A percentile compares a stretch with the other conserved stretches of the same genome.
Conservation (phyloP, 2,797 vertebrate genomes). For the Crenuchus spilurus region DNA sequence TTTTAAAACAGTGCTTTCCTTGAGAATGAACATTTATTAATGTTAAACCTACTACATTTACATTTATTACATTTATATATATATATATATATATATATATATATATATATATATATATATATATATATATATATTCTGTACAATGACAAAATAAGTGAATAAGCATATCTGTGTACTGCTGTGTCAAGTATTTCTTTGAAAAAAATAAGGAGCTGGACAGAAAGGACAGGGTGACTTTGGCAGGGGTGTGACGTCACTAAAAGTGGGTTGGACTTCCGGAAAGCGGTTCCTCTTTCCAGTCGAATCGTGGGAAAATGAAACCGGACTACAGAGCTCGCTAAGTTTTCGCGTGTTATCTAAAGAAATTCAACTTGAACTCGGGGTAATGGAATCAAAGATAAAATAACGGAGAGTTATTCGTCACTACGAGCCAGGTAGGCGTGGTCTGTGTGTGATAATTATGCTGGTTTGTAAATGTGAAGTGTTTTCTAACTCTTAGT, state of each 20-base stretch:
- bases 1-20: too few species aligned
- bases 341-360: conserved; percentile 64
- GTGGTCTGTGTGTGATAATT: background rate
- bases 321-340: conserved; percentile 46
- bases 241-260: conserved; percentile 1
- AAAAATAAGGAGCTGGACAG: too few species aligned
- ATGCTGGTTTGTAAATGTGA: background rate
- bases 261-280: conserved; percentile 56
- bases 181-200: too few species aligned
- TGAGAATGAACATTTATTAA: too few species aligned
- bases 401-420: conserved; percentile 43
- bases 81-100: too few species aligned
- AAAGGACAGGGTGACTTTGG: conserved; percentile 41
- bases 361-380: conserved; percentile 20
- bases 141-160: too few species aligned
- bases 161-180: too few species aligned
- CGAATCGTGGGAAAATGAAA: conserved; percentile 54
- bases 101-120: too few species aligned
- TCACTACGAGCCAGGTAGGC: conserved; percentile 58
- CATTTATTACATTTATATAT: too few species aligned
- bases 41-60: too few species aligned
- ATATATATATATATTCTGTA: too few species aligned
- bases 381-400: conserved; percentile 54
- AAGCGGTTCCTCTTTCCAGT: conserved; percentile 49
- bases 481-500: conserved; percentile 26